phyloP scores from a whole-genome alignment of 2,888 invertebrate genomes.

The Allophyes oxyacanthae region DNA sequence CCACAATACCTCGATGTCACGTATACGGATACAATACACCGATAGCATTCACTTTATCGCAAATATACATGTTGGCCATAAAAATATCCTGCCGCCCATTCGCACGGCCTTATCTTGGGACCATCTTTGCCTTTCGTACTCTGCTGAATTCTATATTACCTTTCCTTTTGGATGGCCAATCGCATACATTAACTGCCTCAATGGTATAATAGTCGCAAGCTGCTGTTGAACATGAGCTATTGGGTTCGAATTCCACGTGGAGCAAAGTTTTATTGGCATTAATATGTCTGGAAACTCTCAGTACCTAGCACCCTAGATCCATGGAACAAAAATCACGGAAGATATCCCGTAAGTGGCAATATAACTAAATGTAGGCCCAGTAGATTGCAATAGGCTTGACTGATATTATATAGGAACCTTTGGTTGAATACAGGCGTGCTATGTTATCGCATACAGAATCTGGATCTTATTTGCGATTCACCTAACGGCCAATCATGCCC shows the following conservation, averaged over 20 bases:
- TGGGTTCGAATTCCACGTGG: too few species aligned
- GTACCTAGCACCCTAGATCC: too few species aligned
- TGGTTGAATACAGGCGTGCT: too few species aligned
- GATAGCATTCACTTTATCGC: constrained; percentile 35
- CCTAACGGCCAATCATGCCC: constrained; percentile 38
- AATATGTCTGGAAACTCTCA: too few species aligned
- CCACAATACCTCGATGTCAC: constrained; percentile 18
- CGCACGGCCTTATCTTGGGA: constrained; percentile 36
- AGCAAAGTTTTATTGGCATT: too few species aligned
- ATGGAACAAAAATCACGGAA: too few species aligned
- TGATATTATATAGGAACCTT: too few species aligned
- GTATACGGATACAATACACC: constrained; percentile 5
- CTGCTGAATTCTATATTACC: constrained; percentile 47
- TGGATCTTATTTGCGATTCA: constrained; percentile 56
- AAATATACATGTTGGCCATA: constrained; percentile 33
- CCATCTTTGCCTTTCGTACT: constrained; percentile 38
- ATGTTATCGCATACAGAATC: constrained; percentile 34
- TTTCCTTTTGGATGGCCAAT: constrained; percentile 38
- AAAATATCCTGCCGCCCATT: constrained; percentile 38
- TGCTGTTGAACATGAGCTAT: too few species aligned
- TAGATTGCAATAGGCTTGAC: too few species aligned
- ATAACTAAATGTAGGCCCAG: too few species aligned
- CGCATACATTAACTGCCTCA: constrained; percentile 32
- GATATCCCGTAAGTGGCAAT: too few species aligned
- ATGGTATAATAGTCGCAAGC: too few species aligned